Percentiles rank a stretch among this genome's conserved stretches.
These are phyloP conservation scores for Neomicropteryx cornuta DNA, from an alignment of 1,140 invertebrate genomes.

Conservation along the genomic window DNA sequence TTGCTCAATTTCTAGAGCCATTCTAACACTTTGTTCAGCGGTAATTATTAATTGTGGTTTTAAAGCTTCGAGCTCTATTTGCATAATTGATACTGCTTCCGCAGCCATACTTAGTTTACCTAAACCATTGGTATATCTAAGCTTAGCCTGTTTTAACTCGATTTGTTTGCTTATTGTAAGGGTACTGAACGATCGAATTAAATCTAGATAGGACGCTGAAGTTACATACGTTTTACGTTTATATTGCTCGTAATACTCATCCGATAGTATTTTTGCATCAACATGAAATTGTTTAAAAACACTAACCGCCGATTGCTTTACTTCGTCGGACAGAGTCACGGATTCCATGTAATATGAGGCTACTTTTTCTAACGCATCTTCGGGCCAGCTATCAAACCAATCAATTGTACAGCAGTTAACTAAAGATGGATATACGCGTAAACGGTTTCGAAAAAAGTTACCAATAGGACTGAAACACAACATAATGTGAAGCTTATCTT, in stretches of 20 bases:
- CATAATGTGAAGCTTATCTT: constrained; percentile 71
- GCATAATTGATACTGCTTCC: constrained; percentile 55
- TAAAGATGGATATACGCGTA: constrained; percentile 72
- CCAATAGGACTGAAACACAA: constrained; percentile 79
- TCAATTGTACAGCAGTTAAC: constrained; percentile 86
- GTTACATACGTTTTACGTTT: constrained; percentile 69
- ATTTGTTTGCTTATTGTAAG: constrained; percentile 59
- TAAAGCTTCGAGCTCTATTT: constrained; percentile 57
- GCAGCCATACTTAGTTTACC: constrained; percentile 71
- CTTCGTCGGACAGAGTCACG: constrained; percentile 50
- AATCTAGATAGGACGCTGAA: constrained; percentile 69
- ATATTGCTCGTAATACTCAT: constrained; percentile 45
- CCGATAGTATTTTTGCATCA: constrained; percentile 43
- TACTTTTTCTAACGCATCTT: constrained; percentile 72
- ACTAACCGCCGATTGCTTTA: constrained; percentile 49
- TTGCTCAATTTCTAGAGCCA: constrained; percentile 66
- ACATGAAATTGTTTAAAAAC: constrained; percentile 75
- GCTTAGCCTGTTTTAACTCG: constrained; percentile 54
- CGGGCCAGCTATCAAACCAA: constrained; percentile 81
- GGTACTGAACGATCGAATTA: constrained; percentile 61
- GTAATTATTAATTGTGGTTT: constrained; percentile 70
- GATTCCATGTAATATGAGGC: constrained; percentile 60
- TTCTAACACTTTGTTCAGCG: constrained; percentile 59
- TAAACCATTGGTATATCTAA: constrained; percentile 62
- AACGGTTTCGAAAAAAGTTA: constrained; percentile 55